Conservation (phyloP, 2,888 invertebrate species). For the Lithophane leautieri region DNA sequence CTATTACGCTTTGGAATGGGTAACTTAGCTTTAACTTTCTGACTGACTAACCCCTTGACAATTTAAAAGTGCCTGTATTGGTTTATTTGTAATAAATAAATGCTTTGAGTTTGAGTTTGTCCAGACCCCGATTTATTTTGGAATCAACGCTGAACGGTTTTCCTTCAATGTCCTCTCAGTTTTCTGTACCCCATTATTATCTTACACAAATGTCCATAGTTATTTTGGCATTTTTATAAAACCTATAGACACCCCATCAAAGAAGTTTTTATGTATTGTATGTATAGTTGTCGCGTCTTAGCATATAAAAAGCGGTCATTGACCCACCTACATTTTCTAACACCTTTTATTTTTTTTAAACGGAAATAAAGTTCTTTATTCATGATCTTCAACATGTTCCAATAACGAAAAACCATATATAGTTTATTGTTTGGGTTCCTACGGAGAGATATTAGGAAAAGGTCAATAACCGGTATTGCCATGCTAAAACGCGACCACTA, state of each 20-base stretch:
- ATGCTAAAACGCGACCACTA: neutral
- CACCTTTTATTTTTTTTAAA: too few relatives aligned
- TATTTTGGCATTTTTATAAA: neutral
- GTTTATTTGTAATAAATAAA: too few relatives aligned
- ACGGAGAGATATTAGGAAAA: neutral
- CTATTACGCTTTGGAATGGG: too few relatives aligned
- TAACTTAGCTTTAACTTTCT: too few relatives aligned
- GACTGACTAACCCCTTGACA: too few relatives aligned
- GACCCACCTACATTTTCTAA: neutral
- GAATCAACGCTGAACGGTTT: neutral
- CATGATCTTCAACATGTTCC: neutral
- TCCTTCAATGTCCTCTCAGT: neutral
- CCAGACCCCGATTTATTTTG: neutral
- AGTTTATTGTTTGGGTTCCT: neutral
- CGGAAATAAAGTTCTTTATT: neutral
- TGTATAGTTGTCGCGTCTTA: neutral
- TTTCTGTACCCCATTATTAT: neutral
- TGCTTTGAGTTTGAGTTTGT: neutral
- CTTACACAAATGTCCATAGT: neutral
- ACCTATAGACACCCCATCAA: neutral
- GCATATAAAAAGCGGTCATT: neutral
- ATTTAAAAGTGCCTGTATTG: too few relatives aligned
- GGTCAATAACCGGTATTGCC: neutral
- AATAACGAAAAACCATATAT: neutral
- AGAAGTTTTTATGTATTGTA: neutral